Base-by-base conservation (phyloP, 1,140 invertebrate species). In the Hyposmocoma kahamanoa region DNA sequence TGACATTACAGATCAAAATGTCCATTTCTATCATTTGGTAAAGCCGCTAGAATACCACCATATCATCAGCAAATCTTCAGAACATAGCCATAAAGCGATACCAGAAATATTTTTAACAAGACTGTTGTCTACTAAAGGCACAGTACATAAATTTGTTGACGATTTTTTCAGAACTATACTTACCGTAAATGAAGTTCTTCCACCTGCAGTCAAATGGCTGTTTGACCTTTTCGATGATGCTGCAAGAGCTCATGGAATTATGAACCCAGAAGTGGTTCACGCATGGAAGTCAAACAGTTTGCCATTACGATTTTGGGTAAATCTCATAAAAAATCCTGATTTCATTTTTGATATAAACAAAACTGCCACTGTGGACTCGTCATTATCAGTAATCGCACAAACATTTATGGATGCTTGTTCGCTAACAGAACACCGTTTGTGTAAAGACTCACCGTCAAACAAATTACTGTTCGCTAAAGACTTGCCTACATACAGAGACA, bases 201-300 rank as follows among this genome's bases (percentile, higher is more conserved):
- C 96, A 0, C 94, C 95, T 13, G 94, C 96, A 30, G 92, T 98
- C 0, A 98, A 98, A 80, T 98, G 96, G 96, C 80, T 98, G 5
- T 98, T 98, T 78, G 97, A 98, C 88, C 89, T 98, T 17, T 89
- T 98, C 43, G 97, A 98, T 79, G 95, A 97, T 53, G 95, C 95
- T 0, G 96, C 96, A 0, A 89, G 91, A 50, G 88, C 91, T 46
- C 93, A 98, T 68, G 92, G 92, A 22, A 96, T 97, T 30, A 87
- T 91, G 42, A 87, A 87, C 57, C 92, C 94, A 0, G 96, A 98
- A 86, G 95, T 98, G 28, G 90, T 97, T 0, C 96, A 98, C 77
- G 95, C 96, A 1, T 98, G 97, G 97, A 98, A 98, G 87, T 97
- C 95, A 0, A 98, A 98, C 62, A 96, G 96, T 87, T 90, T 97